Conservation (phyloP, 1,140 invertebrate species). For the Drepana arcuata region DNA sequence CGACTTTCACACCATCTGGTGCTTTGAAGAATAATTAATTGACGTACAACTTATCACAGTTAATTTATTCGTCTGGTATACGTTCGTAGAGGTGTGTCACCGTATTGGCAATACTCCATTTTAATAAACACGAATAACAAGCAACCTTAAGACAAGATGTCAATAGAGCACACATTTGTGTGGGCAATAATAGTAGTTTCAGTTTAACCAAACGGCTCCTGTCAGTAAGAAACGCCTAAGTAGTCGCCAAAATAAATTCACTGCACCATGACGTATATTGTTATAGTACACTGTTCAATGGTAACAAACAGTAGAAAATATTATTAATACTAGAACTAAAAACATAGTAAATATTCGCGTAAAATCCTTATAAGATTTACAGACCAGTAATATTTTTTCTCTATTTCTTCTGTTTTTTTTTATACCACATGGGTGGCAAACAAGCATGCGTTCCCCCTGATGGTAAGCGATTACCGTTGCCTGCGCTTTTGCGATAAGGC, state of each 20-base stretch:
- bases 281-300: slow-evolving; percentile 40
- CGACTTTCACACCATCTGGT: slow-evolving; percentile 56
- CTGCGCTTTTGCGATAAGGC: no score
- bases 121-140: slow-evolving; percentile 8
- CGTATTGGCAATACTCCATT: slow-evolving; percentile 59
- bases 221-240: slow-evolving; percentile 55
- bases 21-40: slow-evolving; percentile 73
- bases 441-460: no score
- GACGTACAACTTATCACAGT: slow-evolving; percentile 69
- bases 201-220: slow-evolving; percentile 38
- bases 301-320: no score
- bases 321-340: no score
- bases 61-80: slow-evolving; percentile 69
- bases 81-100: slow-evolving; percentile 60
- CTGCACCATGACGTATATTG: slow-evolving; percentile 49
- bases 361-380: no score
- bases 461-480: no score
- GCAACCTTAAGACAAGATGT: slow-evolving; percentile 8
- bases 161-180: no score
- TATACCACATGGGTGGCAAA: no score
- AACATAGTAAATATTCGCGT: no score
- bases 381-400: no score
- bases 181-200: no score
- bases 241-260: slow-evolving; percentile 64
- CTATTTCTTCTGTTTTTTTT: no score